These are phyloP conservation scores for Leptothorax acervorum DNA, from an alignment of 2,888 invertebrate genomes.

Conservation along the genomic window DNA sequence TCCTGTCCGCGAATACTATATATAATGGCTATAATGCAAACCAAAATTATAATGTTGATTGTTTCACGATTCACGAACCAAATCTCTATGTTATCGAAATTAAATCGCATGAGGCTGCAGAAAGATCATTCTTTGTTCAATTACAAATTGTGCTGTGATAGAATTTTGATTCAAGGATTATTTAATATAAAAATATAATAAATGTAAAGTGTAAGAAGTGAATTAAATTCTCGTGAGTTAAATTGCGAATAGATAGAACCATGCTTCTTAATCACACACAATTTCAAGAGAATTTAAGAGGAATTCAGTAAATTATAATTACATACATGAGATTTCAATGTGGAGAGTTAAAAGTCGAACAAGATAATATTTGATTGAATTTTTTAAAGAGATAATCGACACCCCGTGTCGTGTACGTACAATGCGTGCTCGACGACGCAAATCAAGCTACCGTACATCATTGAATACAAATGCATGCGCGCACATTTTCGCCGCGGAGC, in stretches of 20 bases:
- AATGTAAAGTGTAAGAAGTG: neutral
- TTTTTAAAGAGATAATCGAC: neutral
- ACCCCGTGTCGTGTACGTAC: neutral
- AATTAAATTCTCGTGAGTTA: neutral
- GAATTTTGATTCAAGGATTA: constrained; percentile 1
- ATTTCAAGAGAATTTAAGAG: neutral
- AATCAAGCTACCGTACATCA: constrained; percentile 23
- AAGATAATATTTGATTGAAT: neutral
- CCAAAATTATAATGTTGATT: neutral
- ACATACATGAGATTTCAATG: neutral
- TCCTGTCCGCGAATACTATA: neutral
- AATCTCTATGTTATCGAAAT: neutral
- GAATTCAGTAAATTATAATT: constrained; percentile 49
- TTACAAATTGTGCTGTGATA: neutral
- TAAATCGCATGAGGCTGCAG: neutral
- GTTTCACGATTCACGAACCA: neutral
- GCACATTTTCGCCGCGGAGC: constrained; percentile 29
- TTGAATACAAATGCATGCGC: constrained; percentile 48
- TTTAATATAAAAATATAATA: neutral
- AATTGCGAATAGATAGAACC: neutral
- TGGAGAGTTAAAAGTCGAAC: neutral
- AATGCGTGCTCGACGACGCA: neutral
- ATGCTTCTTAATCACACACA: no score
- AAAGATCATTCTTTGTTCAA: neutral
- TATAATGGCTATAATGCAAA: no score